A percentile compares a stretch with the other conserved stretches of the same genome.
These are phyloP conservation scores for Anthrax anthrax DNA, from an alignment of 2,888 invertebrate species.

Conservation along the genomic window DNA sequence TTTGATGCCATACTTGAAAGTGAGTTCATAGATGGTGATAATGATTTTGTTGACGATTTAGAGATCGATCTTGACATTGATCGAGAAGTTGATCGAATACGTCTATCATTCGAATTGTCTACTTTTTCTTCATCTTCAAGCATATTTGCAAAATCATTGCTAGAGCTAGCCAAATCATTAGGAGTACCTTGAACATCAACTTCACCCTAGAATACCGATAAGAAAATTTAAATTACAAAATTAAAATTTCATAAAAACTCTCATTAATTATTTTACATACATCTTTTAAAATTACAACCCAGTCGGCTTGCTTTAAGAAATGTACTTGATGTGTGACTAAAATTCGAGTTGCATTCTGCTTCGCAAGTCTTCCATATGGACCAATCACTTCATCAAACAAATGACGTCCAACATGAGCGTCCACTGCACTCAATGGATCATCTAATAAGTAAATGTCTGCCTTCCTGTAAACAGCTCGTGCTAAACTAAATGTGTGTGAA, in stretches of 20 bases:
- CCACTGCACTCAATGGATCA: slow-evolving; percentile 62
- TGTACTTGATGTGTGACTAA: slow-evolving; percentile 69
- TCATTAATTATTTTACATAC: slow-evolving; percentile 29
- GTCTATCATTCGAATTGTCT: slow-evolving; percentile 14
- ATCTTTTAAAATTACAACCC: slow-evolving; percentile 43
- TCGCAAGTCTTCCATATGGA: slow-evolving; percentile 36
- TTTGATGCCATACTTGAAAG: not conserved
- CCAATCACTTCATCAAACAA: slow-evolving; percentile 53
- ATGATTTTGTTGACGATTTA: slow-evolving; percentile 8
- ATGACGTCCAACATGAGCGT: slow-evolving; percentile 53
- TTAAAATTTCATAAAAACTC: not conserved
- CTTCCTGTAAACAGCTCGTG: slow-evolving; percentile 30
- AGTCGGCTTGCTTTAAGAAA: slow-evolving; percentile 43
- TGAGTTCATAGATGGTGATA: slow-evolving; percentile 8
- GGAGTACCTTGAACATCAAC: slow-evolving; percentile 37
- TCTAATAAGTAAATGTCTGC: slow-evolving; percentile 59
- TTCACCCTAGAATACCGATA: slow-evolving; percentile 27
- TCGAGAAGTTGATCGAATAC: not conserved
- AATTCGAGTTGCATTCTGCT: slow-evolving; percentile 42
- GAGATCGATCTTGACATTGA: slow-evolving; percentile 8
- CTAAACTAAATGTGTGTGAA: slow-evolving; percentile 14
- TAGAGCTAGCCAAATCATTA: slow-evolving; percentile 31
- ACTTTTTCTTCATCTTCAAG: slow-evolving; percentile 31
- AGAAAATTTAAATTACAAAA: slow-evolving; percentile 10
- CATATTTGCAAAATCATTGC: slow-evolving; percentile 39